These are phyloP conservation scores for Drosophila falleni DNA, from an alignment of 2,888 invertebrate genomes.

Conservation along the genomic window DNA sequence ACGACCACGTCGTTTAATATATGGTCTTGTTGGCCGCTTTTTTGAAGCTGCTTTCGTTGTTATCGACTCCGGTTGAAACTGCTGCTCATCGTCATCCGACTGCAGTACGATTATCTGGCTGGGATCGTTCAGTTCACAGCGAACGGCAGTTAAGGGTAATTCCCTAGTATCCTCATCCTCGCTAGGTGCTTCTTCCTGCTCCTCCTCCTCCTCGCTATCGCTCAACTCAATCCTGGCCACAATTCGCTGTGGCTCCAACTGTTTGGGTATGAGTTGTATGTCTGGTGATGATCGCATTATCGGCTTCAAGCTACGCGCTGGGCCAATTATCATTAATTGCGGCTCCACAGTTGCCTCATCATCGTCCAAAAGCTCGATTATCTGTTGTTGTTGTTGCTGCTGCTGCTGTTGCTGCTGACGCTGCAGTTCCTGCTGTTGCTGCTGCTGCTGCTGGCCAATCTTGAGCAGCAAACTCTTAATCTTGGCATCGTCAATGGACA, in stretches of 20 bases:
- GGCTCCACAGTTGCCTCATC: constrained; percentile 62
- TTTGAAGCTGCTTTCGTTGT: neutral
- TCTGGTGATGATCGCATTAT: constrained; percentile 60
- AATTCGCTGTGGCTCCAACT: constrained; percentile 60
- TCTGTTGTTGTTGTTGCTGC: constrained; percentile 51
- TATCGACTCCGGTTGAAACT: constrained; percentile 25
- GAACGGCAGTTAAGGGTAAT: constrained; percentile 61
- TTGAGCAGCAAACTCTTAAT: constrained; percentile 80
- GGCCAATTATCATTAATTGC: constrained; percentile 43
- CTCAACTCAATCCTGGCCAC: constrained; percentile 80
- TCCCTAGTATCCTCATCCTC: constrained; percentile 37
- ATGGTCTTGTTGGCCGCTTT: constrained; percentile 56
- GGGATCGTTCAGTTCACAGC: constrained; percentile 62
- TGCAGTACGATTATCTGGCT: constrained; percentile 61
- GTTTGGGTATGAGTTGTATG: constrained; percentile 76
- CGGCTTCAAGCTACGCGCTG: constrained; percentile 45
- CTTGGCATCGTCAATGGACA: constrained; percentile 84
- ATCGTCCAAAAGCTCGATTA: constrained; percentile 80
- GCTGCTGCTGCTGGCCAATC: constrained; percentile 63
- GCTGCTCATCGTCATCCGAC: constrained; percentile 66
- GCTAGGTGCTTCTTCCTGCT: constrained; percentile 3
- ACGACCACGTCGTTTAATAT: constrained; percentile 80
- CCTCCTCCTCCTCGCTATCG: constrained; percentile 66
- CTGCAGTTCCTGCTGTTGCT: constrained; percentile 26
- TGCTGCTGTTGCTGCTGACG: constrained; percentile 42